Percentiles rank a stretch among this genome's conserved stretches.
These are phyloP conservation scores for Laticauda laticaudata DNA, from an alignment of 2,113 vertebrate species.

Conservation along the genomic window DNA sequence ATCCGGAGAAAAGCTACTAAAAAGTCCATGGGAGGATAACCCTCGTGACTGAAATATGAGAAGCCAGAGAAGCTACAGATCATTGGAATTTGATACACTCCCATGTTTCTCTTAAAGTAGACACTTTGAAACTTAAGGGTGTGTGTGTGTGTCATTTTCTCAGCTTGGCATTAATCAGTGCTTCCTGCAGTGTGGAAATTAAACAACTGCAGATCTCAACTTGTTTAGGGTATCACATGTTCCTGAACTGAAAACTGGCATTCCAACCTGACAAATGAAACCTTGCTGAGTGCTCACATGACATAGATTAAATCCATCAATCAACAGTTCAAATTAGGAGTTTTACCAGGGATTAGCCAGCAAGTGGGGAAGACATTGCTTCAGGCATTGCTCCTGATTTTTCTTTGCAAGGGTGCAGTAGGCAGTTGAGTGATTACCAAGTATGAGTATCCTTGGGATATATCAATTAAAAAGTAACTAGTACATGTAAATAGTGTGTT, in stretches of 20 bases:
- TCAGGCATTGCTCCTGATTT: neutral
- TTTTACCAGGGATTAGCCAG: neutral
- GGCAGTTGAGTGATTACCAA: neutral
- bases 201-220: slow-evolving; percentile 10
- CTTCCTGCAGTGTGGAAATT: slow-evolving; percentile 32
- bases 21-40: neutral
- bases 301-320: neutral
- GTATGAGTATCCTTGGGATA: neutral
- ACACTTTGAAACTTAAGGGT: neutral
- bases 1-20: neutral
- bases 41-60: neutral
- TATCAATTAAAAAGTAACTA: neutral
- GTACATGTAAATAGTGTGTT: neutral
- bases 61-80: neutral
- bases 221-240: neutral
- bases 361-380: neutral
- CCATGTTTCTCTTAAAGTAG: neutral
- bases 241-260: neutral
- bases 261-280: neutral
- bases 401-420: neutral
- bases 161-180: neutral
- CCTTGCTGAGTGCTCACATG: neutral
- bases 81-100: neutral
- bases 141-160: neutral
- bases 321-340: neutral